Evolutionary conservation across 2,797 vertebrate genomes (phyloP).

Genomic region (Syngnathus rostellatus): DNA sequence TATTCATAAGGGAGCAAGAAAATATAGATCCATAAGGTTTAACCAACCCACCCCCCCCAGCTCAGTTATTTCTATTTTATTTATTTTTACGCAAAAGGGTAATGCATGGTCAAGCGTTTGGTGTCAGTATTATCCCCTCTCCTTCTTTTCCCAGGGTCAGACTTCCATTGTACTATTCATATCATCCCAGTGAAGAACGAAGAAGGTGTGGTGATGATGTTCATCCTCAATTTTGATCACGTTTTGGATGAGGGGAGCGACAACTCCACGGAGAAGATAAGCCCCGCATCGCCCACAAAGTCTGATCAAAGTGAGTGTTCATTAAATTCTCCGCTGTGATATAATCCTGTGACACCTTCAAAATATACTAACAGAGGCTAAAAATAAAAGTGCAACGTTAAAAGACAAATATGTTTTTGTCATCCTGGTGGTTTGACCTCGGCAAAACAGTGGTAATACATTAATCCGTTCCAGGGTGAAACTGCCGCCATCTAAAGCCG

Average conservation of each 20-base stretch:
- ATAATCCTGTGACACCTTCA: slow-evolving; percentile 2
- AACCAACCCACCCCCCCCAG: slow-evolving; percentile 10
- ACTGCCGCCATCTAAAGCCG: background rate
- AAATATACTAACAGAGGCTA: background rate
- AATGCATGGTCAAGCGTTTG: slow-evolving; percentile 2
- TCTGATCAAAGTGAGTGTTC: slow-evolving; percentile 85
- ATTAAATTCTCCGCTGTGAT: background rate
- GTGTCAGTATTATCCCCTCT: background rate
- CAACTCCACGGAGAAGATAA: slow-evolving; percentile 80
- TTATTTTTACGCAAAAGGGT: background rate
- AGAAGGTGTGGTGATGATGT: slow-evolving; percentile 97
- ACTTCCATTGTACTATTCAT: slow-evolving; percentile 93
- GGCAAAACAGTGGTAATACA: background rate
- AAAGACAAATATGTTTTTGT: background rate
- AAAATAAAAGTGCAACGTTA: background rate
- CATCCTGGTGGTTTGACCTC: background rate
- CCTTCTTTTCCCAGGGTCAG: slow-evolving; percentile 71
- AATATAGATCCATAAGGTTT: slow-evolving; percentile 12
- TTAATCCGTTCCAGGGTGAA: background rate
- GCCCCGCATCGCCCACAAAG: slow-evolving; percentile 83
- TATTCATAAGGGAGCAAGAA: slow-evolving; percentile 7
- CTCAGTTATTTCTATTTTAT: slow-evolving; percentile 15
- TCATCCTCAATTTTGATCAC: slow-evolving; percentile 95
- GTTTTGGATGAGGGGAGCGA: slow-evolving; percentile 79
- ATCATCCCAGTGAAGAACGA: slow-evolving; percentile 98